A percentile compares a stretch with the other conserved stretches of the same genome.
phyloP scores from a whole-genome alignment of 2,888 invertebrate genomes.

The Hypolimnas misippus region DNA sequence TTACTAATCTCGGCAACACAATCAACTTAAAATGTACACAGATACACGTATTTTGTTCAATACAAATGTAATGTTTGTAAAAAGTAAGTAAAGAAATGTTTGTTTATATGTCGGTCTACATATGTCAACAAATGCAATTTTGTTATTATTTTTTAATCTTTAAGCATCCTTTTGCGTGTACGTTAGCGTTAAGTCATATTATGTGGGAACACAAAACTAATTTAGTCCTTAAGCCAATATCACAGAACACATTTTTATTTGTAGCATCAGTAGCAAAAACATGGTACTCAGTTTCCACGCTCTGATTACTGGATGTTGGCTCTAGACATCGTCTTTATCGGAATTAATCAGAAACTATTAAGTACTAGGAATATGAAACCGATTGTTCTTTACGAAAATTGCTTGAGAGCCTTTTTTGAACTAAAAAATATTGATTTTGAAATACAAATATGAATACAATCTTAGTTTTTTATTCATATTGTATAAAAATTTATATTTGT shows the following conservation, averaged over 20 bases:
- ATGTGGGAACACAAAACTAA: constrained; percentile 29
- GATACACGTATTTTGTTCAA: neutral
- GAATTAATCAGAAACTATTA: constrained; percentile 67
- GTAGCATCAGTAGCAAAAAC: constrained; percentile 60
- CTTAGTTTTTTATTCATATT: too few relatives aligned
- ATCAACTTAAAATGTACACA: neutral
- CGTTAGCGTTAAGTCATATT: constrained; percentile 51
- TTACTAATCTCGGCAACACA: constrained; percentile 23
- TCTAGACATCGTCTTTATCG: constrained; percentile 82
- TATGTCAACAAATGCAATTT: constrained; percentile 26
- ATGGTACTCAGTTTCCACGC: constrained; percentile 81
- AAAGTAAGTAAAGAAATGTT: constrained; percentile 3
- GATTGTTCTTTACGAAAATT: neutral
- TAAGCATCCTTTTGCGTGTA: constrained; percentile 53
- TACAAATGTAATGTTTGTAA: constrained; percentile 10
- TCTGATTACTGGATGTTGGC: constrained; percentile 84
- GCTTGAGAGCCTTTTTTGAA: neutral
- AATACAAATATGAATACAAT: too few relatives aligned
- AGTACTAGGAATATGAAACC: constrained; percentile 16
- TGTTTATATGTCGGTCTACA: constrained; percentile 8
- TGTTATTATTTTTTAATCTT: constrained; percentile 30
- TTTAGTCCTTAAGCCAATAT: constrained; percentile 44
- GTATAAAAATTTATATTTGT: too few relatives aligned
- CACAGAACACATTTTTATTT: constrained; percentile 57
- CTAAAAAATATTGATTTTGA: neutral